phyloP scores from a whole-genome alignment of 2,113 vertebrate genomes.

The Cardinalis cardinalis region DNA sequence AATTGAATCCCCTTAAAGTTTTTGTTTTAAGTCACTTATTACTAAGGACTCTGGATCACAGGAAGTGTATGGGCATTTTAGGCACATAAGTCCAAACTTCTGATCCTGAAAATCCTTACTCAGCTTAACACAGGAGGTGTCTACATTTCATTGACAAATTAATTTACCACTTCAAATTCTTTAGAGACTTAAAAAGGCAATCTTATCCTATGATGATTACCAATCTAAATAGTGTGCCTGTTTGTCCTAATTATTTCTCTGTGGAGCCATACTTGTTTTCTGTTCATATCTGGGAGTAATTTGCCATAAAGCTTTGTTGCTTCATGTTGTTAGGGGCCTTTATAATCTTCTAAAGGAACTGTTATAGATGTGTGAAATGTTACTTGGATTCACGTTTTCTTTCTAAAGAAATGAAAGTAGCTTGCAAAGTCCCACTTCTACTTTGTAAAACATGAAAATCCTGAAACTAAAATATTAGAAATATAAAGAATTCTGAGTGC shows the following conservation, averaged over 20 bases:
- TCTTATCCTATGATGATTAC: slow-evolving; percentile 6
- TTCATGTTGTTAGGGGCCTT: neutral
- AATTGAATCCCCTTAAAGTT: neutral
- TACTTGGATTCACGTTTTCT: neutral
- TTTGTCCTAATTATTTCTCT: slow-evolving; percentile 32
- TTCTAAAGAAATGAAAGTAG: neutral
- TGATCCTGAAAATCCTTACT: slow-evolving; percentile 15
- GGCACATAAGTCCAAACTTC: neutral
- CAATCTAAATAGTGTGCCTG: neutral
- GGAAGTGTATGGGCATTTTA: neutral
- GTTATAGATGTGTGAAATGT: neutral
- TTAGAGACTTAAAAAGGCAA: neutral
- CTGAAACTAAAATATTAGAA: neutral
- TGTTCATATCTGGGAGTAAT: neutral
- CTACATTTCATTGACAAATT: neutral
- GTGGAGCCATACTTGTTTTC: neutral
- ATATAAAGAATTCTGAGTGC: neutral
- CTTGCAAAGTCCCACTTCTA: neutral
- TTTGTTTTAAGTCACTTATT: neutral
- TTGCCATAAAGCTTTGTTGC: neutral
- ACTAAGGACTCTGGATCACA: neutral
- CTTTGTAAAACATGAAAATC: neutral
- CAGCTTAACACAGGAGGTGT: neutral
- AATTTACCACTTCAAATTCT: slow-evolving; percentile 26
- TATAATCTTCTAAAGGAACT: neutral